Evolutionary conservation across 2,888 invertebrate genomes (phyloP).

Genomic region (Oscheius sp.): DNA sequence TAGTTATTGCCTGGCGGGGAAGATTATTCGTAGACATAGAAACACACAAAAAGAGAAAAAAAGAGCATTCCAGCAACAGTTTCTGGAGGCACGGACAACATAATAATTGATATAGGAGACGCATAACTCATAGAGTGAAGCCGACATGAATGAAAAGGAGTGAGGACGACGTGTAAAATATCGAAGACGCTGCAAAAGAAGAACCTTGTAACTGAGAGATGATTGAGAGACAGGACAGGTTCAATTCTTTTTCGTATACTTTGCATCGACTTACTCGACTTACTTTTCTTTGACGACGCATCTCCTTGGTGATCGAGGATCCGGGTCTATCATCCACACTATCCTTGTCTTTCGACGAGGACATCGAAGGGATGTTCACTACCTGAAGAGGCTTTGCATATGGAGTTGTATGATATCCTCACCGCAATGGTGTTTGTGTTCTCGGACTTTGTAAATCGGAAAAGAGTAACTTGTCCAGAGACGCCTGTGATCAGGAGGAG

Average conservation of each 20-base stretch:
- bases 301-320: slow-evolving; percentile 41
- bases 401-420: neutral
- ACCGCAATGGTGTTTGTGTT: slow-evolving; percentile 82
- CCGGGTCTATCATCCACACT: slow-evolving; percentile 41
- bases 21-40: slow-evolving; percentile 10
- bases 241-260: too few species aligned
- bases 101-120: slow-evolving; percentile 14
- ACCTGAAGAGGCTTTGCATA: slow-evolving; percentile 43
- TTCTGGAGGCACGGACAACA: slow-evolving; percentile 1
- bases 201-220: neutral
- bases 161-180: slow-evolving; percentile 31
- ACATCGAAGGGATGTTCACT: slow-evolving; percentile 43
- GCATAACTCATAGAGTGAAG: slow-evolving; percentile 36
- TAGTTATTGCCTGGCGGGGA: slow-evolving; percentile 23
- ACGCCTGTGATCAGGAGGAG: slow-evolving; percentile 89
- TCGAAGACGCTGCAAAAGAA: slow-evolving; percentile 29
- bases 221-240: neutral
- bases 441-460: slow-evolving; percentile 93
- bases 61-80: slow-evolving; percentile 18
- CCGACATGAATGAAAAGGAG: slow-evolving; percentile 41
- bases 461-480: slow-evolving; percentile 91
- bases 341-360: slow-evolving; percentile 37
- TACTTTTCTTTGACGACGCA: slow-evolving; percentile 54
- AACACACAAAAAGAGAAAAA: slow-evolving; percentile 23
- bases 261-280: neutral